A percentile compares a stretch with the other conserved stretches of the same genome.
Conservation (phyloP, 1,140 invertebrate genomes). For the Radopholus similis region DNA sequence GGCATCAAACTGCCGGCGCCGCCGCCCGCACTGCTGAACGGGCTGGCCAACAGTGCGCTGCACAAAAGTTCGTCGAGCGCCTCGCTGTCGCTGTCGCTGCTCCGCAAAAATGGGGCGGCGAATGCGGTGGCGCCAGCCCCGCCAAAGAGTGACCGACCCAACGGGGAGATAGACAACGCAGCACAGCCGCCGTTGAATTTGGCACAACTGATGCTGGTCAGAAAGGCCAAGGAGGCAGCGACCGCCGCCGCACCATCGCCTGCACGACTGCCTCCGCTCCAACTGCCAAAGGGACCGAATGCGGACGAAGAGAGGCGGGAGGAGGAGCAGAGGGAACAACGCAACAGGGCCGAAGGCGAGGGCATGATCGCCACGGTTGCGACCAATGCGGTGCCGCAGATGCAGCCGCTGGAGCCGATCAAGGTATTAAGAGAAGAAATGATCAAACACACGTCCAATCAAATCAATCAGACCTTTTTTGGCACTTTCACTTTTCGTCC, state of each 20-base stretch:
- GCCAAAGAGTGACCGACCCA: neutral
- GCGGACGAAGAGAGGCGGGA: neutral
- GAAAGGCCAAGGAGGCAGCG: neutral
- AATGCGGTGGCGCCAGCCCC: too few relatives aligned
- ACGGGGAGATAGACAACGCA: neutral
- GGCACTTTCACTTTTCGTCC: neutral
- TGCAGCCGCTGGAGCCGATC: neutral
- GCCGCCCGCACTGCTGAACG: constrained; percentile 1
- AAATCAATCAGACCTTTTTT: too few relatives aligned
- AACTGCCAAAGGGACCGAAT: neutral
- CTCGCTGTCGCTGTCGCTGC: too few relatives aligned
- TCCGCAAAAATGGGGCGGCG: too few relatives aligned
- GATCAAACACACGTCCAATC: too few relatives aligned
- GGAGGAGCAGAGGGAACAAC: too few relatives aligned
- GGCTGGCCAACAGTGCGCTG: neutral
- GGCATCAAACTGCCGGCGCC: constrained; percentile 10
- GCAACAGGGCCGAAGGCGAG: neutral
- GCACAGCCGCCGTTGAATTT: neutral
- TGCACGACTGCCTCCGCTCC: neutral
- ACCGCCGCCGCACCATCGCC: neutral
- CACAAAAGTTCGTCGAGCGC: neutral
- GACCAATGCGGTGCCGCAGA: neutral
- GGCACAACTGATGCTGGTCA: too few relatives aligned
- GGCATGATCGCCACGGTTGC: neutral
- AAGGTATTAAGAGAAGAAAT: too few relatives aligned